These are phyloP conservation scores for Heliothis peltigera DNA, from an alignment of 2,888 invertebrate species.

Conservation along the genomic window DNA sequence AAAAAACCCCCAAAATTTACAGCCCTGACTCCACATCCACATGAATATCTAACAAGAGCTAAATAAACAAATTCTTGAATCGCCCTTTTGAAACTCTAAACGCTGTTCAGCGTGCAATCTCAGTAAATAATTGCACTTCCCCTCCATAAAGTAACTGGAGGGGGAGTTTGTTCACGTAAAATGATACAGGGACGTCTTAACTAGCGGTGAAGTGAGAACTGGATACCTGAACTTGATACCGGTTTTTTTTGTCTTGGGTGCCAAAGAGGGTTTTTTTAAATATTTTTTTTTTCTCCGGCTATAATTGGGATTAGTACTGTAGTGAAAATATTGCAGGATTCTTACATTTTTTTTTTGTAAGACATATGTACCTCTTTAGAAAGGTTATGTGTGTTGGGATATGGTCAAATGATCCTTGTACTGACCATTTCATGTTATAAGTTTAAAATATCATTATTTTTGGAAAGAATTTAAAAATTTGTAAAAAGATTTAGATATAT, in stretches of 20 bases:
- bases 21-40: conserved; percentile 39
- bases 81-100: conserved; percentile 58
- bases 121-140: conserved; percentile 69
- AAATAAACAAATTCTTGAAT: conserved; percentile 55
- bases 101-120: conserved; percentile 60
- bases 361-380: too few relatives aligned
- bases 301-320: not conserved
- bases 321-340: too few relatives aligned
- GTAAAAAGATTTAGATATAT: too few relatives aligned
- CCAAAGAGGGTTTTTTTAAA: not conserved
- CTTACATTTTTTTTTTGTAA: too few relatives aligned
- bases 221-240: conserved; percentile 49
- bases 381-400: too few relatives aligned
- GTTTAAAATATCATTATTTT: too few relatives aligned
- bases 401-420: too few relatives aligned
- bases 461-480: too few relatives aligned
- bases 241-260: not conserved
- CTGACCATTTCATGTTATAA: too few relatives aligned
- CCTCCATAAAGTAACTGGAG: conserved; percentile 54
- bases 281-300: too few relatives aligned
- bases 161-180: conserved; percentile 53
- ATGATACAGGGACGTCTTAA: conserved; percentile 56
- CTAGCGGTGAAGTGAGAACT: conserved; percentile 51
- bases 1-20: conserved; percentile 38
- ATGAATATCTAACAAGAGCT: conserved; percentile 47